Base-by-base conservation (phyloP, 2,888 invertebrate genomes). In the Melanophora roralis region DNA sequence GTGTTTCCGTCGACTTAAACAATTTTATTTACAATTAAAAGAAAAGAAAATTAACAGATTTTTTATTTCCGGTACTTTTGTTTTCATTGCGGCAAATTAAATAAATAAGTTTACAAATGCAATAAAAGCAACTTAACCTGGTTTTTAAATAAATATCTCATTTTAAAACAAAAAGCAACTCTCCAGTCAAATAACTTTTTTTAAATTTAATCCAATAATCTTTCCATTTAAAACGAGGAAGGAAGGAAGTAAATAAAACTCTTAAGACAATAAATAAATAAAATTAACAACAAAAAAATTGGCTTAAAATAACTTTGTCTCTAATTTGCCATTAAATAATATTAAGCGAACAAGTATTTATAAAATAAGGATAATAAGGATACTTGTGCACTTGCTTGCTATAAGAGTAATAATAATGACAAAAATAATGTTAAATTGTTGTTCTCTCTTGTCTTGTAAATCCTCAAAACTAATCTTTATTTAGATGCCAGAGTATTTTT, bases 301-400 rank as follows among this genome's bases (percentile, higher is more conserved):
- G 16, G 45, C 49, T 47, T 34, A 72, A 43, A 75, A 76, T 67
- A 67, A 67, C 55, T 76, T 75, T 72, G 64, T 43, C 40, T 62
- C 76, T 80, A 76, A 76, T 80, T 80, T 80, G 67, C 72, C 72
- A 73, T 76, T 80, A 80, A 71, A 75, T 64, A 45, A 59, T 51
- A 79, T 79, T 79, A 80, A 53, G 60, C 47, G 49, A 32, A 43
- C 21, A 51, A 40, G 55, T 53, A 79, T 72, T 72, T 72, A 40
- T 60, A 74, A 73, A 64, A 65, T 67, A 65, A 67, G 59, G 67
- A 59, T 59, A 49, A 55, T 51, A 38, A 62, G 73, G 57, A 65
- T 59, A 59, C 32, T 74, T 74, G 49, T 59, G 27, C 12, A 27
- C 57, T 27, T 27, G 47, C 57, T 27, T 27, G 47, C 65, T 47